Evolutionary conservation across 30 jellyfish, hydroid and myxozoan species (phyloP).

Genomic region (Aurelia sp.): DNA sequence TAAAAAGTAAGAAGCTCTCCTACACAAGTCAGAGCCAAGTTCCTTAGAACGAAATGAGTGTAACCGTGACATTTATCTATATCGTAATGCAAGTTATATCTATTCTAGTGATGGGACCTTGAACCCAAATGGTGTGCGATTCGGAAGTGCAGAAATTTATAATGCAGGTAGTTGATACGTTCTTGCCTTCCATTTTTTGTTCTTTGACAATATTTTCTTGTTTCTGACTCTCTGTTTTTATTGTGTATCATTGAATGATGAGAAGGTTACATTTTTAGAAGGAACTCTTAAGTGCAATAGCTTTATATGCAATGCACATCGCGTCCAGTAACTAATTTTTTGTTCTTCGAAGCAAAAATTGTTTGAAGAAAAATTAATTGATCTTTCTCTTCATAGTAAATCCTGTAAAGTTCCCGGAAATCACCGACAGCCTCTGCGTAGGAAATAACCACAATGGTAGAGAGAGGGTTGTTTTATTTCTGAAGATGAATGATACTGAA

Average conservation of each 20-base stretch:
- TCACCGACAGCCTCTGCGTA: constrained; percentile 94
- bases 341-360: too few relatives aligned
- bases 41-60: too few relatives aligned
- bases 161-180: constrained; percentile 47
- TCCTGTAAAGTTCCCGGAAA: constrained; percentile 75
- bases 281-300: too few relatives aligned
- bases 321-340: too few relatives aligned
- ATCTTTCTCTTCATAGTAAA: constrained; percentile 41
- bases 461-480: constrained; percentile 89
- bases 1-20: too few relatives aligned
- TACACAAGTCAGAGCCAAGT: too few relatives aligned
- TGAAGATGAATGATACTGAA: constrained; percentile 74
- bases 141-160: constrained; percentile 99
- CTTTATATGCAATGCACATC: too few relatives aligned
- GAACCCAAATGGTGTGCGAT: constrained; percentile 97
- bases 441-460: constrained; percentile 83
- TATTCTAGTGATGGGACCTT: constrained; percentile 92
- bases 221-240: too few relatives aligned
- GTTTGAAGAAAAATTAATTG: too few relatives aligned
- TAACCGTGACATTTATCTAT: too few relatives aligned
- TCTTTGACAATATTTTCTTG: not conserved
- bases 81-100: not conserved
- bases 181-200: not conserved
- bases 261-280: too few relatives aligned
- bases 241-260: too few relatives aligned